Evolutionary conservation across 2,113 vertebrate genomes (phyloP).

Genomic region (Nyctereutes procyonoides): DNA sequence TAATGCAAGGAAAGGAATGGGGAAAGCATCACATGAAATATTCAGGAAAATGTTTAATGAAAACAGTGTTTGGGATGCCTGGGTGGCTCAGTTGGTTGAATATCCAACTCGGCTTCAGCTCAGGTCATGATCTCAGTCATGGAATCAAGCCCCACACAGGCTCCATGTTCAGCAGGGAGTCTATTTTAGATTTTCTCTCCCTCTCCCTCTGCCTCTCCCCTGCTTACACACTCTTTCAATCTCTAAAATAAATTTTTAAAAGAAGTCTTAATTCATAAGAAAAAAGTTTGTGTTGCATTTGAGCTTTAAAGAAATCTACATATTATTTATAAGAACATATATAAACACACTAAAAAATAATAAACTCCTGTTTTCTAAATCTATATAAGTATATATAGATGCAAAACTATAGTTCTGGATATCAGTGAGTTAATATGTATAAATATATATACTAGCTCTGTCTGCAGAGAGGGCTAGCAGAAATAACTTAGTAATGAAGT

Average conservation of each 20-base stretch:
- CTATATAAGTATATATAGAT: fast-evolving
- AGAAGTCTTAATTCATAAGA: neutral
- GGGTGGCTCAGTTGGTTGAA: neutral
- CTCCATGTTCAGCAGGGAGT: too few relatives aligned
- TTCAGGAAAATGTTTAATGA: neutral
- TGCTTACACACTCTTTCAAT: neutral
- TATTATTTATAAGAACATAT: neutral
- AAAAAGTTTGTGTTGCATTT: neutral
- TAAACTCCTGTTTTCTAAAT: neutral
- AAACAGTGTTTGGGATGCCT: neutral
- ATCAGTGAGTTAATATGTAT: neutral
- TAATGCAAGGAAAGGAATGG: neutral
- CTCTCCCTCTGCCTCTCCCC: neutral
- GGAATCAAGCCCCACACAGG: neutral
- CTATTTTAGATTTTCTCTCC: neutral
- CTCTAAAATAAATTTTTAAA: neutral
- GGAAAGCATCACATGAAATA: neutral
- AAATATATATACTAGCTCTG: neutral
- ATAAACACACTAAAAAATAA: neutral
- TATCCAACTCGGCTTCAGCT: neutral
- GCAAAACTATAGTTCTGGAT: neutral
- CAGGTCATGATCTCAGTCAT: neutral
- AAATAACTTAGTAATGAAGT: neutral
- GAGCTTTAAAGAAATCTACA: neutral
- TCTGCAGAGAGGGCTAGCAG: neutral